These are phyloP conservation scores for Menidia menidia DNA, from an alignment of 2,797 vertebrate species.

Conservation along the genomic window DNA sequence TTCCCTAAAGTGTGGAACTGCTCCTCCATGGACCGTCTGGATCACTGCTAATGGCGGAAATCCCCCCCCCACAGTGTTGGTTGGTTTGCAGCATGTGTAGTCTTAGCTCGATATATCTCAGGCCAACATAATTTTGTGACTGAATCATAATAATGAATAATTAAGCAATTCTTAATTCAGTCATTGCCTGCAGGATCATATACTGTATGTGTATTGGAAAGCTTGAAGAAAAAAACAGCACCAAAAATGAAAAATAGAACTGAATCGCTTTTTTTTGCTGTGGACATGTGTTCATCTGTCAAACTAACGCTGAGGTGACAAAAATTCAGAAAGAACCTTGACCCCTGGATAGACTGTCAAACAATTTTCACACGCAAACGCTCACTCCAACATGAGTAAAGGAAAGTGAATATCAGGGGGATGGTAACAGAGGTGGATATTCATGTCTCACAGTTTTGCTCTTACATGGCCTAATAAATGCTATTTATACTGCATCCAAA, in stretches of 20 bases:
- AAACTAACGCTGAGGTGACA: constrained; percentile 46
- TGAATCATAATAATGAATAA: neutral
- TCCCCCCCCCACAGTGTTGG: constrained; percentile 15
- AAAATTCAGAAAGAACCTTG: constrained; percentile 53
- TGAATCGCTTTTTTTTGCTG: constrained; percentile 29
- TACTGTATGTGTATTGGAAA: neutral
- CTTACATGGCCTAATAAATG: constrained; percentile 40
- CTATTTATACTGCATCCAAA: constrained; percentile 41
- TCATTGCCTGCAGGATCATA: constrained; percentile 1
- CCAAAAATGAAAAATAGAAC: constrained; percentile 16
- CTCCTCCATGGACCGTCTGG: constrained; percentile 23
- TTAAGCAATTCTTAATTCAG: neutral
- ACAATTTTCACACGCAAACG: constrained; percentile 45
- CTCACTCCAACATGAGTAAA: constrained; percentile 41
- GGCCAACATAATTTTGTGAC: neutral
- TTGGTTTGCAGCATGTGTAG: neutral
- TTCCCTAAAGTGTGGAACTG: constrained; percentile 36
- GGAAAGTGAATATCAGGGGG: constrained; percentile 55
- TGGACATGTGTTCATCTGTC: constrained; percentile 50
- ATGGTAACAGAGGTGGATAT: constrained; percentile 29
- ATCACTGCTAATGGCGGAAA: constrained; percentile 46
- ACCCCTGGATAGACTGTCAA: constrained; percentile 65
- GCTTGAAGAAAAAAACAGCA: neutral
- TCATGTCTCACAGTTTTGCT: constrained; percentile 40
- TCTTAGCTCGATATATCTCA: constrained; percentile 1